These are phyloP conservation scores for Pseudorectes ferrugineus DNA, from an alignment of 2,113 vertebrate genomes.

Conservation along the genomic window DNA sequence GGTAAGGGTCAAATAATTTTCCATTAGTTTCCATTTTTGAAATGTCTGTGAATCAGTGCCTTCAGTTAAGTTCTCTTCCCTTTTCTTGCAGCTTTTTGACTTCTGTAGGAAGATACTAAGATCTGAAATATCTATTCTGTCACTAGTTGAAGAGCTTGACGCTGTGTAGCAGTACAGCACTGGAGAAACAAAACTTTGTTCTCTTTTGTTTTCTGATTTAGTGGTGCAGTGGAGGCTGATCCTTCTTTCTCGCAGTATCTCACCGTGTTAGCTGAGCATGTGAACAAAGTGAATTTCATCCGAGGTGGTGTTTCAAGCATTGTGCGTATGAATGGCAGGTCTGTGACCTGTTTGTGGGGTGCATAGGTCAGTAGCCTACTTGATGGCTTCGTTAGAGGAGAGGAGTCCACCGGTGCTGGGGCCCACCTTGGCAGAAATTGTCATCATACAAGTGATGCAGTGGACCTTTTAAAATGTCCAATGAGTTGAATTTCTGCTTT, in stretches of 20 bases:
- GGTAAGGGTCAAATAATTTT: conserved; percentile 46
- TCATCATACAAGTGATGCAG: fast-evolving
- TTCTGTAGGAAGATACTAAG: neutral
- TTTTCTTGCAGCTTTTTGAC: neutral
- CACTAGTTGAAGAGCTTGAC: neutral
- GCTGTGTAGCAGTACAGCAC: neutral
- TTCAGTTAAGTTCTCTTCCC: neutral
- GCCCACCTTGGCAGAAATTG: neutral
- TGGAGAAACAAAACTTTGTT: neutral
- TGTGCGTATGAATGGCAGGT: conserved; percentile 61
- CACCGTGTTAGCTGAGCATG: conserved; percentile 10
- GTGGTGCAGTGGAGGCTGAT: neutral
- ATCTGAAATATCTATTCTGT: neutral
- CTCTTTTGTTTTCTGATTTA: neutral
- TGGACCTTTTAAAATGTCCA: neutral
- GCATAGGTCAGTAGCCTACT: neutral
- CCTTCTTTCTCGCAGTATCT: conserved; percentile 65
- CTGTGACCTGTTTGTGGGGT: neutral
- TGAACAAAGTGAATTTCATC: conserved; percentile 78
- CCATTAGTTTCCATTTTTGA: conserved; percentile 53
- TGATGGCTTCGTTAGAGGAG: neutral
- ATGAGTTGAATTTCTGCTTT: neutral
- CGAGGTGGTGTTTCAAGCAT: conserved; percentile 65
- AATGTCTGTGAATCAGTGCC: neutral
- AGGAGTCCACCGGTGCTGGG: neutral